Evolutionary conservation across 1,140 invertebrate genomes (phyloP).

Genomic region (Gryon sp.): DNA sequence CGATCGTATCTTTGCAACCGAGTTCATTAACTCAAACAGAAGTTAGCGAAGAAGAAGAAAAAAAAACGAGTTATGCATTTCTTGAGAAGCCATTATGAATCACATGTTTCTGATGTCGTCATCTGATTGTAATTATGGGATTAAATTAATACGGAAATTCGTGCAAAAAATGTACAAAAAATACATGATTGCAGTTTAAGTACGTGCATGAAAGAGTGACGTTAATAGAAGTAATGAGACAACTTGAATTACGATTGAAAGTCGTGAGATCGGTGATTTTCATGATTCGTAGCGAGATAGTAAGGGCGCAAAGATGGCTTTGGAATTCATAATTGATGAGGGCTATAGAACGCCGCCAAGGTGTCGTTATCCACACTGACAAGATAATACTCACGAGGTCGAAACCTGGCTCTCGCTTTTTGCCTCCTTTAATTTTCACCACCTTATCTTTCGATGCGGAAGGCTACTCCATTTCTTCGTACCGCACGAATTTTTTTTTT

Average conservation of each 20-base stretch:
- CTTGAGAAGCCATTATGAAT: too few species aligned
- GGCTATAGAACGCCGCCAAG: slow-evolving; percentile 73
- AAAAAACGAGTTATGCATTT: too few species aligned
- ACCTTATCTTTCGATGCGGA: slow-evolving; percentile 57
- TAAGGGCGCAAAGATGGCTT: slow-evolving; percentile 48
- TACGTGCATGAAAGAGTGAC: slow-evolving; percentile 31
- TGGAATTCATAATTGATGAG: slow-evolving; percentile 77
- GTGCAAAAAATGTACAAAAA: background rate
- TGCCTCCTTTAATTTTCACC: slow-evolving; percentile 53
- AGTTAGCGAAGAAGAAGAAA: too few species aligned
- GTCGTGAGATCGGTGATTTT: slow-evolving; percentile 68
- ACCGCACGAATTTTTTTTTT: slow-evolving; percentile 36
- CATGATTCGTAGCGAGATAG: slow-evolving; percentile 69
- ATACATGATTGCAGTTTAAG: slow-evolving; percentile 30
- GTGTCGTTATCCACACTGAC: slow-evolving; percentile 76
- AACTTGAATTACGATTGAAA: slow-evolving; percentile 69
- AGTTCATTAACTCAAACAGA: slow-evolving; percentile 22
- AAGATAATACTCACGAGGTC: slow-evolving; percentile 76
- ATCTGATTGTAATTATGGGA: too few species aligned
- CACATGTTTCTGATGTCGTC: too few species aligned
- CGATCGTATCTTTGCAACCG: background rate
- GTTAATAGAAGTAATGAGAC: slow-evolving; percentile 70
- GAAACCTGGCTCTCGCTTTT: slow-evolving; percentile 50
- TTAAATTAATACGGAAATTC: slow-evolving; percentile 15
- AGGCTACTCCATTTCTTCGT: slow-evolving; percentile 65